These are phyloP conservation scores for Drosophila yooni DNA, from an alignment of 2,888 invertebrate species.

Conservation along the genomic window DNA sequence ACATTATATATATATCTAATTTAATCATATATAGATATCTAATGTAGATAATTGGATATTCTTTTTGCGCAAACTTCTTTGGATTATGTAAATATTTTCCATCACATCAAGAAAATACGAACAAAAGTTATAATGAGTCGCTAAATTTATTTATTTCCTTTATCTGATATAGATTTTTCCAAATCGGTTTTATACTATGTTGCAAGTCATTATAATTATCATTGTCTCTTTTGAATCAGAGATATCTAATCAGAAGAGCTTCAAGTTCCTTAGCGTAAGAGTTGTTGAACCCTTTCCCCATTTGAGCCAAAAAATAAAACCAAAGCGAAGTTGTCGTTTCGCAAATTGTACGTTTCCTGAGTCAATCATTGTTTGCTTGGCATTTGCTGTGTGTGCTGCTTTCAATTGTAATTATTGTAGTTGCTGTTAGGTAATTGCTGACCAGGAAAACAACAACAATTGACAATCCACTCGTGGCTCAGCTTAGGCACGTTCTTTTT, in stretches of 20 bases:
- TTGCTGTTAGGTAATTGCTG: slow-evolving; percentile 39
- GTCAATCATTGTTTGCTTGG: slow-evolving; percentile 16
- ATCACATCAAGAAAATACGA: neutral
- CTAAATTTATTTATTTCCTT: neutral
- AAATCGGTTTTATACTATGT: neutral
- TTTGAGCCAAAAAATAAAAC: neutral
- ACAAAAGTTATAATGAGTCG: neutral
- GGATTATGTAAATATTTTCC: neutral
- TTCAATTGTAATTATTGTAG: slow-evolving; percentile 43
- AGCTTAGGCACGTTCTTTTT: slow-evolving; percentile 44
- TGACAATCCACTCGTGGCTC: slow-evolving; percentile 13
- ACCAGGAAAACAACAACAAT: slow-evolving; percentile 29
- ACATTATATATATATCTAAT: too few species aligned
- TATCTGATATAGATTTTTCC: neutral
- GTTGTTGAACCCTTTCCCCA: slow-evolving; percentile 16
- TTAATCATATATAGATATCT: neutral
- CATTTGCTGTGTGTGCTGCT: slow-evolving; percentile 24
- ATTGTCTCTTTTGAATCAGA: neutral
- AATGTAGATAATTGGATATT: neutral
- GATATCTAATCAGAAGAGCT: neutral
- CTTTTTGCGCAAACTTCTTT: neutral
- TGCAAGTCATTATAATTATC: neutral
- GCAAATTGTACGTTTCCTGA: slow-evolving; percentile 46
- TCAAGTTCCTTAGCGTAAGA: neutral
- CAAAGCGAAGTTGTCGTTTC: slow-evolving; percentile 6